A percentile compares a stretch with the other conserved stretches of the same genome.
These are phyloP conservation scores for Apamea crenata DNA, from an alignment of 2,888 invertebrate species.

Conservation along the genomic window DNA sequence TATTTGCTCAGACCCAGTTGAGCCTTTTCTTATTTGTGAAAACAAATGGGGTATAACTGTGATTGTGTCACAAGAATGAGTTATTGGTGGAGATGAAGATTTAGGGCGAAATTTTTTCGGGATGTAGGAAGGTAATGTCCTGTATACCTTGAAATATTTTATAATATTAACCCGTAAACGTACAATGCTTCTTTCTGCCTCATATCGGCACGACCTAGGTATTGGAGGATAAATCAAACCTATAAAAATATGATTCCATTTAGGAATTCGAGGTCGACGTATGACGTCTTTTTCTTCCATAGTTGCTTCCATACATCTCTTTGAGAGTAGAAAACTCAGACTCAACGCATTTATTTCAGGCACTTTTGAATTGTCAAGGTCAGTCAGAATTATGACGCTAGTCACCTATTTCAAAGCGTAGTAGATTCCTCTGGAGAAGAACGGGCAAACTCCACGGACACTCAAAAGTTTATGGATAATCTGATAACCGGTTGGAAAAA, in stretches of 20 bases:
- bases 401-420: background rate
- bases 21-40: constrained; percentile 49
- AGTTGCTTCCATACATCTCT: background rate
- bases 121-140: background rate
- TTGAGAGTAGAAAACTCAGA: background rate
- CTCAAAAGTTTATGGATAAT: background rate
- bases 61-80: constrained; percentile 48
- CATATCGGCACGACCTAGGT: background rate
- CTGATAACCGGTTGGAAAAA: background rate
- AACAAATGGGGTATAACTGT: constrained; percentile 48
- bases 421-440: background rate
- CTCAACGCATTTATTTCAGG: background rate
- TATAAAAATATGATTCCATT: background rate
- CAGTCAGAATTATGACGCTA: background rate
- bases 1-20: constrained; percentile 32
- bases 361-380: background rate
- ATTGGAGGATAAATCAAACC: background rate
- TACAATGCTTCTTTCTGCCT: background rate
- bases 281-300: background rate
- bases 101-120: constrained; percentile 4
- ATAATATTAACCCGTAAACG: background rate
- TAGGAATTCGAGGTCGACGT: too few species aligned
- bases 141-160: constrained; percentile 13
- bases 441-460: background rate
- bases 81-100: constrained; percentile 32